Base-by-base conservation (phyloP, 2,797 vertebrate species). In the Chromis chromis region DNA sequence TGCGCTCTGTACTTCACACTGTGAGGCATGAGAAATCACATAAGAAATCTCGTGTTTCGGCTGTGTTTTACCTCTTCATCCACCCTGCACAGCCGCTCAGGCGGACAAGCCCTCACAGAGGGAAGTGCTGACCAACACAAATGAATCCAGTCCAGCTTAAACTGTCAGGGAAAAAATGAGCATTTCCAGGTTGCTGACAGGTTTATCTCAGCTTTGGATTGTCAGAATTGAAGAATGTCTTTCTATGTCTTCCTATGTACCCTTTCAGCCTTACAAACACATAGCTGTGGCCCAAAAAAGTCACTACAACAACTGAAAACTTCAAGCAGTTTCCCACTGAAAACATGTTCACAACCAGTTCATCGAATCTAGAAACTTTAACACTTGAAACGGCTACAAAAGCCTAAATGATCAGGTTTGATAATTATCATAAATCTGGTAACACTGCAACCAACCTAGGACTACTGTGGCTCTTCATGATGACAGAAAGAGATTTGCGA, bases 61-160 rank as follows among this genome's bases (percentile, higher is more conserved):
- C 71, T 58, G 73, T 27, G 70, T 61, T 79, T 81, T 57, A 73
- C 78, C 31, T 76, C 82, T 61, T 67, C 24, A 64, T 70, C 78
- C 72, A 61, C 42, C 33, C 64, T 39, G 57, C 66, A 17, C 21
- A 57, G 66, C 1, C 50, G 1, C 33, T 77, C 74, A 82, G 61
- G 48, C 53, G 1, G 59, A 76, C 56, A 67, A 63, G 58, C 10
- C 42, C 61, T 73, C 65, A 62, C 63, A 28, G 52, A 50, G 66
- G 28, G 46, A 76, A 72, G 67, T 48, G 67, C 75, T 70, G 76
- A 81, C 76, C 79, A 71, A 82, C 79, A 76, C 73, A 70, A 84
- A 84, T 79, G 65, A 75, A 85, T 85, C 69, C 74, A 65, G 52
- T 56, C 36, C 16, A 87, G 59, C 70, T 71, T 72, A 79, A 86